Base-by-base conservation (phyloP, 30 jellyfish, hydroid and myxozoan genomes). In the Cassiopea andromeda region DNA sequence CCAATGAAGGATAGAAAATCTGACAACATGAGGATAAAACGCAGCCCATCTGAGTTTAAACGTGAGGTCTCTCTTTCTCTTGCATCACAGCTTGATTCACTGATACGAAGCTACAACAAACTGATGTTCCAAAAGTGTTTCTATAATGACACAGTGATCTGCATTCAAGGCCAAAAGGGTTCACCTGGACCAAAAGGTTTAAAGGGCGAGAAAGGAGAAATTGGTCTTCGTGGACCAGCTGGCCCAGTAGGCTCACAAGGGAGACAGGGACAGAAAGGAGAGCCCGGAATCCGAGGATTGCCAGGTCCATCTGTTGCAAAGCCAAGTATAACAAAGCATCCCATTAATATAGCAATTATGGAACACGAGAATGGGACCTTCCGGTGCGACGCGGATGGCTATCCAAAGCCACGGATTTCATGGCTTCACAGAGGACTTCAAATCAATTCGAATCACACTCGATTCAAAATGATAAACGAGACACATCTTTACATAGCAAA, bases 161-260 rank as follows among this genome's bases (percentile, higher is more conserved):
- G 91, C 78, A 9, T 83, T 59, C 91, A 83, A 71, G 91, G 91
- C 47, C 85, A 83, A 0, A 58, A 68, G n/a, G 91, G 91, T 5
- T 12, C 57, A 7, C 85, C 49, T 15, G 91, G 91, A 7, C 84
- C 84, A 67, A 67, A 77, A 44, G 91, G 91, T 7, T 2, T 70
- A 27, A 69, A 83, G 57, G 91, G 91, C 16, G 78, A 49, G n/a
- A 70, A 43, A 1, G 91, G 91, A 48, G 84, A 83, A 45, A 48
- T 7, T 45, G 91, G 91, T 17, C 44, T 49, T 47, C 91, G 91
- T 19, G 91, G 91, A 43, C 27, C 16, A 2, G 46, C 0, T 2
- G 91, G 91, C 27, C 91, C 84, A 9, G 45, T 13, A 68, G 91
- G 91, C 5, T 46, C 67, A 45, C 66, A 45, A 16, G 91, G 91